Percentiles rank a stretch among this genome's conserved stretches.
These are phyloP conservation scores for Smittia sp. DNA, from an alignment of 2,888 invertebrate genomes.

Conservation along the genomic window DNA sequence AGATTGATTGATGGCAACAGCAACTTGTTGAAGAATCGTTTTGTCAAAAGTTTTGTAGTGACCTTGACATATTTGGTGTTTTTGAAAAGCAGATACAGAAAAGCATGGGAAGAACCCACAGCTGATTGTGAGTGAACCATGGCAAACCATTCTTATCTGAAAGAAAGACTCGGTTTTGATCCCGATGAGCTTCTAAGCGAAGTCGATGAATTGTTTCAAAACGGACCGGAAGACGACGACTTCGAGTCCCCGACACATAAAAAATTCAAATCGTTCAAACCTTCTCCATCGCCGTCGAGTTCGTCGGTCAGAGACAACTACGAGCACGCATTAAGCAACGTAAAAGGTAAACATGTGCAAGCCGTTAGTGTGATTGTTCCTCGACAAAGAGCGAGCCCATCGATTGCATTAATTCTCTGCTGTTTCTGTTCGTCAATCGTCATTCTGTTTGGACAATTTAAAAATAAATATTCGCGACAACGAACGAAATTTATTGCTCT, in stretches of 20 bases:
- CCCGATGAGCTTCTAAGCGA: slow-evolving; percentile 70
- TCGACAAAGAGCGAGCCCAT: slow-evolving; percentile 15
- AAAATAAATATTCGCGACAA: slow-evolving; percentile 6
- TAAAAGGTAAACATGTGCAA: slow-evolving; percentile 38
- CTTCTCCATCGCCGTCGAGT: slow-evolving; percentile 33
- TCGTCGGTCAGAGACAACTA: slow-evolving; percentile 30
- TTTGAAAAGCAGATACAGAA: too few species aligned
- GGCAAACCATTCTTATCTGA: slow-evolving; percentile 62
- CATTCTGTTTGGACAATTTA: not conserved
- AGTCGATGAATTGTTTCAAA: slow-evolving; percentile 63
- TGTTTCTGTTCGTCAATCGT: not conserved
- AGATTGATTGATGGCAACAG: slow-evolving; percentile 8
- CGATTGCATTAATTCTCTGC: slow-evolving; percentile 23
- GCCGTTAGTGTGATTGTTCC: not conserved
- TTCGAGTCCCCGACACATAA: slow-evolving; percentile 35
- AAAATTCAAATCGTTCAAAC: slow-evolving; percentile 37
- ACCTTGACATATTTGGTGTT: not conserved
- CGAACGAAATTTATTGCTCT: not conserved
- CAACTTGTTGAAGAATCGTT: not conserved
- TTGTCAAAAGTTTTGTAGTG: slow-evolving; percentile 3
- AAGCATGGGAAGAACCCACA: too few species aligned
- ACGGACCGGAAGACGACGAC: slow-evolving; percentile 46
- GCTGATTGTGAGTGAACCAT: slow-evolving; percentile 5
- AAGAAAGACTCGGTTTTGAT: slow-evolving; percentile 78
- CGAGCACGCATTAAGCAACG: slow-evolving; percentile 25